Evolutionary conservation across 2,888 invertebrate genomes (phyloP).

Genomic region (Xestia sexstrigata): DNA sequence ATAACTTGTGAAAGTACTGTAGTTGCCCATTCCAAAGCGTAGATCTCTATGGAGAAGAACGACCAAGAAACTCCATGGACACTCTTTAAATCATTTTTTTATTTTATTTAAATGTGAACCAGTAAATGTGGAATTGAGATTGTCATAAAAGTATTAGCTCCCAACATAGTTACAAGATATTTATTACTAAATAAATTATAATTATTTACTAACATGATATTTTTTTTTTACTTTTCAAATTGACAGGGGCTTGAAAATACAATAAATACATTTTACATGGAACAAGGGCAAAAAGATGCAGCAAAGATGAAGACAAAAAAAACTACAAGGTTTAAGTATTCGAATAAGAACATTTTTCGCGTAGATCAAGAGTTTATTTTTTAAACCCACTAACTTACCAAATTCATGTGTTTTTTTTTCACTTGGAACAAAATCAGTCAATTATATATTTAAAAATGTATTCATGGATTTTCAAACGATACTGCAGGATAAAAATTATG

Average conservation of each 20-base stretch:
- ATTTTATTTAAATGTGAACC: background rate
- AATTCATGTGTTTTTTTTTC: too few relatives aligned
- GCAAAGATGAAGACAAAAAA: too few relatives aligned
- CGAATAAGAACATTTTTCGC: background rate
- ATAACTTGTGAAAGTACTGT: background rate
- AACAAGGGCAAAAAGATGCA: too few relatives aligned
- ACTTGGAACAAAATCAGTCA: background rate
- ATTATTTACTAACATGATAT: conserved; percentile 9
- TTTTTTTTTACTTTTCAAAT: conserved; percentile 43
- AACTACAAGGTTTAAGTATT: too few relatives aligned
- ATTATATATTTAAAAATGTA: conserved; percentile 28
- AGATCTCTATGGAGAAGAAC: background rate
- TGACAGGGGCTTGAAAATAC: conserved; percentile 51
- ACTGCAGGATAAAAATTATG: conserved; percentile 61
- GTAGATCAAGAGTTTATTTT: background rate
- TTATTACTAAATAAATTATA: conserved; percentile 14
- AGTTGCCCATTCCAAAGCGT: background rate
- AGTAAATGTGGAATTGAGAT: too few relatives aligned
- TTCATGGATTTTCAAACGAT: conserved; percentile 52
- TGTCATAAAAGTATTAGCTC: conserved; percentile 15
- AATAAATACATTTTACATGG: conserved; percentile 35
- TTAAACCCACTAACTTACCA: background rate
- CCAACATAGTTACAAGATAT: background rate
- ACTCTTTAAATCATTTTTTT: background rate
- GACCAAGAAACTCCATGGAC: background rate